Conservation (phyloP, 2,797 vertebrate species). For the Ptychobarbus kaznakovi region DNA sequence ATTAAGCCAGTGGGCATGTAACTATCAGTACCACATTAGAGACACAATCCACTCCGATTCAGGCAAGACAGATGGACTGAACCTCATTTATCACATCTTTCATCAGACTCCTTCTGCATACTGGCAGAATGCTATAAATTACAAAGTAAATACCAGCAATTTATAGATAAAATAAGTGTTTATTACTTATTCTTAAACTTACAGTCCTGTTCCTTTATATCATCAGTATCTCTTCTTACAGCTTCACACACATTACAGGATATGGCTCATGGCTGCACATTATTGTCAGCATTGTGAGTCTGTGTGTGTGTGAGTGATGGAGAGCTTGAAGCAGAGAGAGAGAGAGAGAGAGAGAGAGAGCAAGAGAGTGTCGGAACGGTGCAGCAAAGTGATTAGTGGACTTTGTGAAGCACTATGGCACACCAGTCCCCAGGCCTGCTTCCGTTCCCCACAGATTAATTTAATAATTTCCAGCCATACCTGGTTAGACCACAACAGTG, state of each 20-base stretch:
- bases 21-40: slow-evolving; percentile 3
- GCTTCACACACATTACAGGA: slow-evolving; percentile 15
- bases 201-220: neutral
- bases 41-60: neutral
- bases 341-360: neutral
- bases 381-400: slow-evolving; percentile 48
- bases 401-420: slow-evolving; percentile 2
- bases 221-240: slow-evolving; percentile 2
- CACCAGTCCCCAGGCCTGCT: slow-evolving; percentile 12
- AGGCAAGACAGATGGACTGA: neutral
- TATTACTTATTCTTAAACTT: slow-evolving; percentile 12
- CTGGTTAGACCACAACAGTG: slow-evolving; percentile 23
- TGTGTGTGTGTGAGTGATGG: slow-evolving; percentile 24
- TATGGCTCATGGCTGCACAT: slow-evolving; percentile 36
- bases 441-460: slow-evolving; percentile 33
- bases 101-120: neutral
- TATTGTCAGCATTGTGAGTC: slow-evolving; percentile 33
- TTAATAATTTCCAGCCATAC: slow-evolving; percentile 31
- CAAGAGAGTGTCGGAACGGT: neutral
- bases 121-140: slow-evolving; percentile 3
- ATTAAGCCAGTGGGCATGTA: neutral
- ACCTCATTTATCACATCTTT: slow-evolving; percentile 11
- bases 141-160: neutral
- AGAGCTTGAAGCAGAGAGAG: neutral
- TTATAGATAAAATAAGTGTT: slow-evolving; percentile 10